phyloP scores from a whole-genome alignment of 2,888 invertebrate genomes.

The Achlya flavicornis region DNA sequence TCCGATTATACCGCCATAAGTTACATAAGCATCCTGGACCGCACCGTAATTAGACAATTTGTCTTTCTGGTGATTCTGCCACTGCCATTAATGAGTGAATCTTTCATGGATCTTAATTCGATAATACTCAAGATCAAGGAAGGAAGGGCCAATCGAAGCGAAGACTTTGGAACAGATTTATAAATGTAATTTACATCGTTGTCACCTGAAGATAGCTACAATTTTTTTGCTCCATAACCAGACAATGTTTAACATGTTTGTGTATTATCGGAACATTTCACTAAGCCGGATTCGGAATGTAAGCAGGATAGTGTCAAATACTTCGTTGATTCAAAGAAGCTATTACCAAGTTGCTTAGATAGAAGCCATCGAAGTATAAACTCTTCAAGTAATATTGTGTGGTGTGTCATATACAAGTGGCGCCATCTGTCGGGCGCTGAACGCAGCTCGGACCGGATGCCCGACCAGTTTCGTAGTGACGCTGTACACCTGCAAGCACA shows the following conservation, averaged over 20 bases:
- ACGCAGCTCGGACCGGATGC: slow-evolving; percentile 71
- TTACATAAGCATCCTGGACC: slow-evolving; percentile 69
- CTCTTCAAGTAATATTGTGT: not conserved
- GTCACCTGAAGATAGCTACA: no score
- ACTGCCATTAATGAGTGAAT: no score
- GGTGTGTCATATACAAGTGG: slow-evolving; percentile 36
- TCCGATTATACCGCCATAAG: slow-evolving; percentile 75
- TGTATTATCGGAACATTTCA: slow-evolving; percentile 24
- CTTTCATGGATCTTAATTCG: no score
- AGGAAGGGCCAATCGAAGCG: no score
- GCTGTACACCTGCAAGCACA: slow-evolving; percentile 73
- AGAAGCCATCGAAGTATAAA: not conserved
- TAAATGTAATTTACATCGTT: no score
- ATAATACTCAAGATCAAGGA: no score
- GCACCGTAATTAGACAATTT: slow-evolving; percentile 70
- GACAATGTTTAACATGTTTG: no score
- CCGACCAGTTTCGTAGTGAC: slow-evolving; percentile 78
- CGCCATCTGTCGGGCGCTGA: slow-evolving; percentile 73
- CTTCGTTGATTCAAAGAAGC: not conserved
- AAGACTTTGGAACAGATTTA: no score
- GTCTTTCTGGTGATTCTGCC: slow-evolving; percentile 49
- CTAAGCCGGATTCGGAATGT: not conserved
- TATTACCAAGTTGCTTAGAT: not conserved
- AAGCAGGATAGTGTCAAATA: not conserved
- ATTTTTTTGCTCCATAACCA: no score